A percentile compares a stretch with the other conserved stretches of the same genome.
phyloP scores from a whole-genome alignment of 2,888 invertebrate genomes.

The Andrena praecox region DNA sequence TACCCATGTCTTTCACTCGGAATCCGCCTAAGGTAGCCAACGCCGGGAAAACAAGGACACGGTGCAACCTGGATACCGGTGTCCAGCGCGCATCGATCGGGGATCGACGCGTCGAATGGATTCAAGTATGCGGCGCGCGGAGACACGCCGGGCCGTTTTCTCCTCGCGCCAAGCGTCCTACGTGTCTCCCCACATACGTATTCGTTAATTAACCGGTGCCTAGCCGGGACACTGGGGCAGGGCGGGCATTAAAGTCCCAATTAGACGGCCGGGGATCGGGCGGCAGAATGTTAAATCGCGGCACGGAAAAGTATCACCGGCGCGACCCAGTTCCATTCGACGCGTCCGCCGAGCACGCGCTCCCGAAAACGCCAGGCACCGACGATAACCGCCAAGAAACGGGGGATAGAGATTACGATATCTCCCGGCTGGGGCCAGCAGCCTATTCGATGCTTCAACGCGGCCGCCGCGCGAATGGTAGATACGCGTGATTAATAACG shows the following conservation, averaged over 20 bases:
- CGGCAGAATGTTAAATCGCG: constrained; percentile 25
- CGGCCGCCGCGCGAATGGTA: not conserved
- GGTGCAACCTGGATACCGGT: not conserved
- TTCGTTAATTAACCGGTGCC: constrained; percentile 38
- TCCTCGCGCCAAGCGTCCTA: not conserved
- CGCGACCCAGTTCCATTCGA: constrained; percentile 9
- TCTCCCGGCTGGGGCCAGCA: constrained; percentile 5
- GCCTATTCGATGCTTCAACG: not conserved
- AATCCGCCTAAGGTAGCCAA: constrained; percentile 80
- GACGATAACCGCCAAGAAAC: not conserved
- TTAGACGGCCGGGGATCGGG: not conserved
- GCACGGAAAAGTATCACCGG: no score
- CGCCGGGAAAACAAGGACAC: not conserved
- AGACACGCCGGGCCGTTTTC: constrained; percentile 14
- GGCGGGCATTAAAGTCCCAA: not conserved
- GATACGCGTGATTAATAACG: not conserved
- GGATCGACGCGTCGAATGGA: constrained; percentile 5
- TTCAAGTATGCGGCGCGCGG: constrained; percentile 40
- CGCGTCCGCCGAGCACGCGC: not conserved
- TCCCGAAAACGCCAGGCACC: constrained; percentile 6
- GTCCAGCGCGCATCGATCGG: not conserved
- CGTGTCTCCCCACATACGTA: constrained; percentile 40
- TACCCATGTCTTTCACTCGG: constrained; percentile 99
- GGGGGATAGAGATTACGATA: constrained; percentile 15
- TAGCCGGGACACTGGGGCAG: not conserved